Evolutionary conservation across 1,140 invertebrate genomes (phyloP).

Genomic region (Papilio helenus): DNA sequence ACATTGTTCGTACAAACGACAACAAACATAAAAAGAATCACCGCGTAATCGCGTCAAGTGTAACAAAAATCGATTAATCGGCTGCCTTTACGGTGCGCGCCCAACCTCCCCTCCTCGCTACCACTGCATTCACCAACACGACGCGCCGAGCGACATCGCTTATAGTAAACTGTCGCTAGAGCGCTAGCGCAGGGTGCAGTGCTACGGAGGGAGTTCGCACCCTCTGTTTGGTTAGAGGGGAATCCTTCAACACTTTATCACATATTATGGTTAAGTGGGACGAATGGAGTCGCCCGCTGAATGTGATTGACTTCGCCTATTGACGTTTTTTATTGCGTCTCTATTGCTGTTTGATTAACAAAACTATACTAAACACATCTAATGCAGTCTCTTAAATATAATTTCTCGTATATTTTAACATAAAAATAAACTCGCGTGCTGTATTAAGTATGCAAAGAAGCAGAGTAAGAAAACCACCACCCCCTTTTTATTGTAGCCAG

Average conservation of each 20-base stretch:
- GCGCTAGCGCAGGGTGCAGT: not conserved
- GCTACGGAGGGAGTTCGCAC: slow-evolving; percentile 45
- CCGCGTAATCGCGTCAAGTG: slow-evolving; percentile 50
- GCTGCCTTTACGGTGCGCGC: slow-evolving; percentile 47
- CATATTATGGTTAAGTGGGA: slow-evolving; percentile 56
- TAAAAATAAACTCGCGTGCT: too few species aligned
- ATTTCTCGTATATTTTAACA: too few species aligned
- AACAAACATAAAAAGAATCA: slow-evolving; percentile 51
- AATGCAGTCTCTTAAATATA: not conserved
- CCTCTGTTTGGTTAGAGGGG: slow-evolving; percentile 55
- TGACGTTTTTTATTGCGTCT: slow-evolving; percentile 13
- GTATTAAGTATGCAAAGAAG: too few species aligned
- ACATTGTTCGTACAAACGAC: slow-evolving; percentile 38
- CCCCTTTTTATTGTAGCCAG: too few species aligned
- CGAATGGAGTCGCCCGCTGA: slow-evolving; percentile 44
- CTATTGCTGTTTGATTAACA: slow-evolving; percentile 2
- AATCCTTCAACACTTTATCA: slow-evolving; percentile 55
- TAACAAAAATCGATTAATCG: slow-evolving; percentile 60
- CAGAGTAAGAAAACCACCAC: too few species aligned
- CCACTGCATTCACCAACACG: slow-evolving; percentile 34
- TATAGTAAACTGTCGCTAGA: slow-evolving; percentile 7
- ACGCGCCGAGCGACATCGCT: not conserved
- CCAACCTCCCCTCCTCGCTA: slow-evolving; percentile 47
- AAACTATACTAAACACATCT: not conserved
- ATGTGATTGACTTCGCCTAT: slow-evolving; percentile 55